Evolutionary conservation across 2,888 invertebrate genomes (phyloP).

Genomic region (Ceriagrion tenellum): DNA sequence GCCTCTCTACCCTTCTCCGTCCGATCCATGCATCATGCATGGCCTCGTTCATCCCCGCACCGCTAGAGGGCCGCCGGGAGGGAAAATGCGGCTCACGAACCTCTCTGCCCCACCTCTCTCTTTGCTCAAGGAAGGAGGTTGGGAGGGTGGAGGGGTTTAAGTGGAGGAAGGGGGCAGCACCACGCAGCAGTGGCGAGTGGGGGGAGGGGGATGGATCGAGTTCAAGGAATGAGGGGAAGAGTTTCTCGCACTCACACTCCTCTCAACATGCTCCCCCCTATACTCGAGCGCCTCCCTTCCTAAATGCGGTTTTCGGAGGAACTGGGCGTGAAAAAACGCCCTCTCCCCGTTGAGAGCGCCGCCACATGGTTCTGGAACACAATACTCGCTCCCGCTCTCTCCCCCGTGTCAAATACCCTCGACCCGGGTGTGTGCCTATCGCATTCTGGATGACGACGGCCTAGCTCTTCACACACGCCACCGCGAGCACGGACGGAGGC

Average conservation of each 20-base stretch:
- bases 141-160: neutral
- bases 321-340: neutral
- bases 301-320: slow-evolving; percentile 38
- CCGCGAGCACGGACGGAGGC: too few relatives aligned
- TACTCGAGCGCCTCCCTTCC: slow-evolving; percentile 4
- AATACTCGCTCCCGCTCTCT: neutral
- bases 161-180: neutral
- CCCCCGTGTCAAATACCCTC: neutral
- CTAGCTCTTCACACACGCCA: neutral
- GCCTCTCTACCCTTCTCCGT: neutral
- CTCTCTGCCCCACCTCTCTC: neutral
- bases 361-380: neutral
- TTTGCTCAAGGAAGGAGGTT: neutral
- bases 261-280: neutral
- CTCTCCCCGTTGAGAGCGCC: neutral
- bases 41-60: neutral
- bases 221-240: neutral
- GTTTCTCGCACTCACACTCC: neutral
- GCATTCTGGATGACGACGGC: neutral
- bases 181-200: neutral
- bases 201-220: neutral
- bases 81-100: slow-evolving; percentile 46
- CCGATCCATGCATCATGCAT: slow-evolving; percentile 40
- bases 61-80: slow-evolving; percentile 16
- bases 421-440: neutral